Evolutionary conservation across 30 jellyfish, hydroid and myxozoan genomes (phyloP).

Genomic region (Nemopilema nomurai): DNA sequence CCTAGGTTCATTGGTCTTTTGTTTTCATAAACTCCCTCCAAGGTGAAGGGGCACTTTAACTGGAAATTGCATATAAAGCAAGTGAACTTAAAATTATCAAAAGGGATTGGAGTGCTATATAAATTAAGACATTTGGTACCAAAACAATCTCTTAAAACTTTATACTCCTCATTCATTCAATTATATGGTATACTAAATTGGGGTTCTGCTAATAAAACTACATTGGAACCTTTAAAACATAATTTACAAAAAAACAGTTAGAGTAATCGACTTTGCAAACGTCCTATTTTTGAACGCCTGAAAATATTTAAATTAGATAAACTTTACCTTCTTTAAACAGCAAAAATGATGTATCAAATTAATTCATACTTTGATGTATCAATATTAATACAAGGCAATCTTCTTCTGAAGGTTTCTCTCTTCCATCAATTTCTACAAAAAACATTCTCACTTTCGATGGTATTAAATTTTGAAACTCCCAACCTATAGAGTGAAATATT

Average conservation of each 20-base stretch:
- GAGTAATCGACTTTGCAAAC: neutral
- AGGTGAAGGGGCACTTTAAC: neutral
- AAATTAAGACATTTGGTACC: neutral
- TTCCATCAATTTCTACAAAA: slow-evolving; percentile 36
- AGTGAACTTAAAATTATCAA: neutral
- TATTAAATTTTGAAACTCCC: slow-evolving; percentile 39
- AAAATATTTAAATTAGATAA: neutral
- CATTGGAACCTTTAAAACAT: neutral
- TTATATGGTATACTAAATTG: neutral
- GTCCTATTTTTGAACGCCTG: neutral
- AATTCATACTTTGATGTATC: neutral
- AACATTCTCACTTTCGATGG: slow-evolving; percentile 39
- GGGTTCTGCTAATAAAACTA: neutral
- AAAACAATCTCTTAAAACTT: neutral
- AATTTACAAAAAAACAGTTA: too few relatives aligned
- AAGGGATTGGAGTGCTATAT: neutral
- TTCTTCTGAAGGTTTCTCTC: slow-evolving; percentile 30
- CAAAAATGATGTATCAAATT: neutral
- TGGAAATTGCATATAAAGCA: neutral
- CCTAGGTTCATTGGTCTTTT: neutral
- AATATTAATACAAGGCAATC: neutral
- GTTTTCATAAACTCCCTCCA: neutral
- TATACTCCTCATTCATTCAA: neutral
- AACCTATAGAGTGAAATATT: slow-evolving; percentile 8
- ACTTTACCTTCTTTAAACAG: neutral